phyloP scores from a whole-genome alignment of 2,888 invertebrate species.

The Leucophenga montana region DNA sequence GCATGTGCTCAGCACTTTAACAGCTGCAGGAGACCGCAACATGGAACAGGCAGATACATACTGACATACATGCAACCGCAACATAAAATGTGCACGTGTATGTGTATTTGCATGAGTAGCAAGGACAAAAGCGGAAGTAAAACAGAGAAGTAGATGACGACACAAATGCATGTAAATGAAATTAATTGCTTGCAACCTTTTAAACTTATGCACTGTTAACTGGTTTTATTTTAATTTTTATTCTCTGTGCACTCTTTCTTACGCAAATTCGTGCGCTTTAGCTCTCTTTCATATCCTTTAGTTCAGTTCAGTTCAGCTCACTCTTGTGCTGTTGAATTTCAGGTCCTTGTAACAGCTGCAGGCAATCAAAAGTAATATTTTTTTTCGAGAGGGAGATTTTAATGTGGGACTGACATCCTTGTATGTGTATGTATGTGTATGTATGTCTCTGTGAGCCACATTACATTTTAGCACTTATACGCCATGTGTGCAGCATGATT shows the following conservation, averaged over 20 bases:
- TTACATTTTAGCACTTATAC: conserved; percentile 11
- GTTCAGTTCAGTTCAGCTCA: neutral
- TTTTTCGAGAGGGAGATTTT: neutral
- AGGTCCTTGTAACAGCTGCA: conserved; percentile 15
- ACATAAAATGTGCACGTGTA: no score
- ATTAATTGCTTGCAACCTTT: conserved; percentile 24
- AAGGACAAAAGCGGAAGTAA: no score
- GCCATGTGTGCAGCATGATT: neutral
- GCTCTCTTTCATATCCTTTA: conserved; percentile 24
- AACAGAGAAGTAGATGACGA: neutral
- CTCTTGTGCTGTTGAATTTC: neutral
- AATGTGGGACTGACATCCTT: neutral
- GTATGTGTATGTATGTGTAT: neutral
- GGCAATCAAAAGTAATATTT: conserved; percentile 7
- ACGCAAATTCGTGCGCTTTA: neutral
- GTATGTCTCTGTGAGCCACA: neutral
- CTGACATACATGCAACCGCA: no score
- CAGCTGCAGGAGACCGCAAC: conserved; percentile 9
- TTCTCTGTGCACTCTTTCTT: conserved; percentile 2
- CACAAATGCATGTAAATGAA: conserved; percentile 13
- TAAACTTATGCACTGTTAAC: conserved; percentile 19
- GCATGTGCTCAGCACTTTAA: neutral
- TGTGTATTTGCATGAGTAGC: no score
- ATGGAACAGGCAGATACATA: neutral
- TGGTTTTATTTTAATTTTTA: neutral